These are phyloP conservation scores for Diorhabda carinulata DNA, from an alignment of 1,140 invertebrate species.

Conservation along the genomic window DNA sequence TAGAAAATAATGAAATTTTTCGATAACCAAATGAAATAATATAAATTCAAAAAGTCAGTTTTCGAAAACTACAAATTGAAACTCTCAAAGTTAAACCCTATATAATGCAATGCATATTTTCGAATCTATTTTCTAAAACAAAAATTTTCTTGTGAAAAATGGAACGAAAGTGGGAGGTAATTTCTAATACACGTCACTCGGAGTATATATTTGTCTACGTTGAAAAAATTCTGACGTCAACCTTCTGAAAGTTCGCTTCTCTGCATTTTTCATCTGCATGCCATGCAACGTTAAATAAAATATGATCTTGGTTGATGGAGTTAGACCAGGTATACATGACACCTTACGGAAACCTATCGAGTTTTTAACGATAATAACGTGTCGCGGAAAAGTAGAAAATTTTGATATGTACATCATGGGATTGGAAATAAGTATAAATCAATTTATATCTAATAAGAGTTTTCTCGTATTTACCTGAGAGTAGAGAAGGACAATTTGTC, in stretches of 20 bases:
- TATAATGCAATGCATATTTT: not conserved
- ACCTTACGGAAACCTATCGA: not conserved
- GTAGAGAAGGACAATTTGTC: too few relatives aligned
- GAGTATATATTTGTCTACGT: not conserved
- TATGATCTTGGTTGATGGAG: not conserved
- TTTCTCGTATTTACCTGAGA: too few relatives aligned
- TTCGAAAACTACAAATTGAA: too few relatives aligned
- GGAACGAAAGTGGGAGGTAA: not conserved
- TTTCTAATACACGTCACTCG: not conserved
- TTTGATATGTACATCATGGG: not conserved
- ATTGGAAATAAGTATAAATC: too few relatives aligned
- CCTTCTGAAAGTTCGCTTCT: not conserved
- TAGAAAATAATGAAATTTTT: too few relatives aligned
- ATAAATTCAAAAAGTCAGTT: too few relatives aligned
- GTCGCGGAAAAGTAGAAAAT: not conserved
- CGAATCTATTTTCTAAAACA: not conserved
- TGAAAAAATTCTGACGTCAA: not conserved
- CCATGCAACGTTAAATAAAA: conserved; percentile 1
- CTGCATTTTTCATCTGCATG: not conserved
- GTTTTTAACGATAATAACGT: not conserved
- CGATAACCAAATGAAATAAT: too few relatives aligned
- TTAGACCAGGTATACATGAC: not conserved
- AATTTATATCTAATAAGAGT: too few relatives aligned
- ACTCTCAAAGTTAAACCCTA: too few relatives aligned
- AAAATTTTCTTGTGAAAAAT: not conserved